phyloP scores from a whole-genome alignment of 1,140 invertebrate species.

The Pogonomyrmex barbatus region DNA sequence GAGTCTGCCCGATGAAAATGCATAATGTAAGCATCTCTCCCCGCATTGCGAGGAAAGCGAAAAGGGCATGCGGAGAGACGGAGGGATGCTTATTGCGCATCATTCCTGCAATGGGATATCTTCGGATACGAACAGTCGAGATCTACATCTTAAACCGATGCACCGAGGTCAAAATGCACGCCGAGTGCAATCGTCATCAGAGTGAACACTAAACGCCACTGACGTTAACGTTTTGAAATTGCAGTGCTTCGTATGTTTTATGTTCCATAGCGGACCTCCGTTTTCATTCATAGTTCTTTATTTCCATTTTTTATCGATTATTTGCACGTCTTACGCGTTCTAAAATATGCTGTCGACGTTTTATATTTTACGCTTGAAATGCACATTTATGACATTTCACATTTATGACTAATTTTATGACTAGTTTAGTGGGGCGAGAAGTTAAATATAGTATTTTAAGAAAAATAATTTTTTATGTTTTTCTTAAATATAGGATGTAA shows the following conservation, averaged over 20 bases:
- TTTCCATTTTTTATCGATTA: conserved; percentile 1
- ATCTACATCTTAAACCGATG: background rate
- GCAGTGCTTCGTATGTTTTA: background rate
- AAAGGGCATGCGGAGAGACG: background rate
- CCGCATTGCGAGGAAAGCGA: background rate
- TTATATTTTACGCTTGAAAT: background rate
- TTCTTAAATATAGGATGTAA: too few species aligned
- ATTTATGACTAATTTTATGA: background rate
- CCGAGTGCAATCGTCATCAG: background rate
- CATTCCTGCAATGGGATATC: background rate
- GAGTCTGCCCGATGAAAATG: conserved; percentile 36
- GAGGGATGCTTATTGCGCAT: background rate
- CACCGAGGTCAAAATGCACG: background rate
- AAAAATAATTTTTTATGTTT: background rate
- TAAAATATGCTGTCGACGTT: background rate
- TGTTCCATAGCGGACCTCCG: background rate
- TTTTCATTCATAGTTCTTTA: background rate
- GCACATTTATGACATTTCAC: background rate
- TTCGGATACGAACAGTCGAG: too few species aligned
- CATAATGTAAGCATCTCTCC: conserved; percentile 37
- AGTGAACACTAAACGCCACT: background rate
- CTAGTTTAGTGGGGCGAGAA: background rate
- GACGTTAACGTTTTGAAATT: background rate
- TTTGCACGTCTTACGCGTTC: background rate
- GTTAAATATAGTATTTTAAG: background rate